These are phyloP conservation scores for Raja brachyura DNA, from an alignment of 2,113 vertebrate genomes.

Conservation along the genomic window DNA sequence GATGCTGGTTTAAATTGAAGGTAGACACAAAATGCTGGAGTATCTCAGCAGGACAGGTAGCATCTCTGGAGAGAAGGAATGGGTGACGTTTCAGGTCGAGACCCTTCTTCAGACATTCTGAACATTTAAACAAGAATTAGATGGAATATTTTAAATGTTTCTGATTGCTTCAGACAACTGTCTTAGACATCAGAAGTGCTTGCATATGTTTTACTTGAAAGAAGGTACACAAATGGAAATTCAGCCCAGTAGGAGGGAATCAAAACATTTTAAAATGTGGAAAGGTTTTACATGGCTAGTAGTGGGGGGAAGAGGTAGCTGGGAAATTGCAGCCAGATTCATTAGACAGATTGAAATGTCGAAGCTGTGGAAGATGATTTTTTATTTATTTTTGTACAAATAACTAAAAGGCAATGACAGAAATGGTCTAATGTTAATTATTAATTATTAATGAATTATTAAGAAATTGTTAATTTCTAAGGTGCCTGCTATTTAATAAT, in stretches of 20 bases:
- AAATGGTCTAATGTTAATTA: neutral
- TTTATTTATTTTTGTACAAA: neutral
- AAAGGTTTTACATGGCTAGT: neutral
- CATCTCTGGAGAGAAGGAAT: too few species aligned
- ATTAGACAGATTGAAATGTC: too few species aligned
- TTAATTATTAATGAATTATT: too few species aligned
- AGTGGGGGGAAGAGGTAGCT: neutral
- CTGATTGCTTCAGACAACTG: neutral
- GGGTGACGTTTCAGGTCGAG: too few species aligned
- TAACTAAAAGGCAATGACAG: neutral
- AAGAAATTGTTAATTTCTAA: neutral
- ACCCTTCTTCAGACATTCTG: too few species aligned
- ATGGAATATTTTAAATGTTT: neutral
- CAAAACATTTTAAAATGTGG: neutral
- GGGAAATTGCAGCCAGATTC: neutral
- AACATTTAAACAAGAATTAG: neutral
- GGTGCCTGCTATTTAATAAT: neutral
- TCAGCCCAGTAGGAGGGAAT: neutral
- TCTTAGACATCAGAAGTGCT: too few species aligned
- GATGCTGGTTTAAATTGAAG: too few species aligned
- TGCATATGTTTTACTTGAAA: too few species aligned
- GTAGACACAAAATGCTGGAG: too few species aligned
- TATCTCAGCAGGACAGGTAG: too few species aligned
- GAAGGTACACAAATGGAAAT: neutral
- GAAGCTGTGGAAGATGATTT: too few species aligned